Evolutionary conservation across 2,113 vertebrate species (phyloP), one percentile per base, ranked within the genome.

Genomic region (Dromaius novaehollandiae): DNA sequence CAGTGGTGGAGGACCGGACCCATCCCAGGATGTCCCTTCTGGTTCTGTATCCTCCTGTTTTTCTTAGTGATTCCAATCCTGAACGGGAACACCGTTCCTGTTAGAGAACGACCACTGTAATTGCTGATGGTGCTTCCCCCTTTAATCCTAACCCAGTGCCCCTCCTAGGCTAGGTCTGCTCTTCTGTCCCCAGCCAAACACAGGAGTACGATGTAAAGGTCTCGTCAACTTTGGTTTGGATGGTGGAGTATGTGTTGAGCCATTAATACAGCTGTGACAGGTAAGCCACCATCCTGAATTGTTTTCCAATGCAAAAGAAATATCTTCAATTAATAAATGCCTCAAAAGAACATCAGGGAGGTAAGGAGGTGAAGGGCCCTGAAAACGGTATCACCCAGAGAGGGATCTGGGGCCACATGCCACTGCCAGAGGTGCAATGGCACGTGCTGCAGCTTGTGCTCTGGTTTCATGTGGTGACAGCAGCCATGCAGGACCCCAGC

Each of bases 371-470:
- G 15, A 38, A 30, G 3, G 34, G 8, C 25, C 38, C 42, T 44
- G 14, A 36, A 16, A 50, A 26, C 0, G 4, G 11, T 42, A 8
- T 4, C 30, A 3, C 21, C 8, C 2, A 1, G 1, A 6, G 4
- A 0, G 13, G 42, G 61, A 6, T 2, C 4, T 12, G 46, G 55
- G 46, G 46, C 53, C 2, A 1, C 22, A 2, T 3, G 22, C 64
- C 56, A 5, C 8, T 42, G 13, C 30, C n/a, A 2, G 3, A 3
- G 32, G 13, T 17, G 7, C 3, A 20, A 32, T 13, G 24, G 22
- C 19, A 2, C 0, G 18, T 5, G 25, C 18, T 6, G 3, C 0
- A 1, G n/a, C 2, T 36, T n/a, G 16, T 46, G 2, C 9, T 26
- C 12, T 14, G 7, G 28, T 26, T 6, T 19, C 12, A 14, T 4